These are phyloP conservation scores for Axinella damicornis DNA, from an alignment of 37 sponge, comb jelly and placozoan genomes.

Conservation along the genomic window DNA sequence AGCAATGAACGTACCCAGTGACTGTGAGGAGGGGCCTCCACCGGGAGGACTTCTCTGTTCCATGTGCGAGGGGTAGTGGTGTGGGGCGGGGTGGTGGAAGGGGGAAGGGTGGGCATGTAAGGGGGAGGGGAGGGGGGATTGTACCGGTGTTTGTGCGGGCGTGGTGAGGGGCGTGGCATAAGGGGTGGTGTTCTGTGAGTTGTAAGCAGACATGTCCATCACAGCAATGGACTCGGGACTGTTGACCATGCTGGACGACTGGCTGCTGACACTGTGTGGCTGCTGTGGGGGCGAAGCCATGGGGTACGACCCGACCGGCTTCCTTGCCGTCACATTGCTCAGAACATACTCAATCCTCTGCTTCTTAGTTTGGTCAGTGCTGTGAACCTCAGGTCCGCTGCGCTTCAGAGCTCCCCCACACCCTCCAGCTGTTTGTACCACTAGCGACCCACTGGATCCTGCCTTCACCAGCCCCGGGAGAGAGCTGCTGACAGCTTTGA, in stretches of 20 bases:
- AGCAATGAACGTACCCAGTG: not conserved
- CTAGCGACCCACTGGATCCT: not conserved
- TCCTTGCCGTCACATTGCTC: not conserved
- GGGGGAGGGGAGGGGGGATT: slow-evolving; percentile 72
- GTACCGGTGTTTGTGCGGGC: slow-evolving; percentile 57
- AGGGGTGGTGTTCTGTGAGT: slow-evolving; percentile 55
- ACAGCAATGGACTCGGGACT: slow-evolving; percentile 14
- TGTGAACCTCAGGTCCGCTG: not conserved
- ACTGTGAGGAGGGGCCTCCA: too few relatives aligned
- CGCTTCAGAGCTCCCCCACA: not conserved
- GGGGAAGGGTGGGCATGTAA: not conserved
- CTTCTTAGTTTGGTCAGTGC: not conserved
- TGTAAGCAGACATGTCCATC: not conserved
- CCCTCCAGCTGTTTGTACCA: not conserved
- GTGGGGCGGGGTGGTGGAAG: slow-evolving; percentile 30
- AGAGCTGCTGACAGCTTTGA: not conserved
- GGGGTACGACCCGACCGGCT: not conserved
- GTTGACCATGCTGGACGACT: slow-evolving; percentile 27
- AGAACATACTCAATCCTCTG: not conserved
- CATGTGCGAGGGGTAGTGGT: not conserved
- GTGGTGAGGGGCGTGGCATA: slow-evolving; percentile 62
- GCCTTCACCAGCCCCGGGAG: not conserved
- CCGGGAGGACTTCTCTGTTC: too few relatives aligned
- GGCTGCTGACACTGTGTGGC: slow-evolving; percentile 8
- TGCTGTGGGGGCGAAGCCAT: slow-evolving; percentile 8